A percentile compares a stretch with the other conserved stretches of the same genome.
Evolutionary conservation across 2,888 invertebrate species (phyloP).

Genomic region (Drosophila buzzatii): DNA sequence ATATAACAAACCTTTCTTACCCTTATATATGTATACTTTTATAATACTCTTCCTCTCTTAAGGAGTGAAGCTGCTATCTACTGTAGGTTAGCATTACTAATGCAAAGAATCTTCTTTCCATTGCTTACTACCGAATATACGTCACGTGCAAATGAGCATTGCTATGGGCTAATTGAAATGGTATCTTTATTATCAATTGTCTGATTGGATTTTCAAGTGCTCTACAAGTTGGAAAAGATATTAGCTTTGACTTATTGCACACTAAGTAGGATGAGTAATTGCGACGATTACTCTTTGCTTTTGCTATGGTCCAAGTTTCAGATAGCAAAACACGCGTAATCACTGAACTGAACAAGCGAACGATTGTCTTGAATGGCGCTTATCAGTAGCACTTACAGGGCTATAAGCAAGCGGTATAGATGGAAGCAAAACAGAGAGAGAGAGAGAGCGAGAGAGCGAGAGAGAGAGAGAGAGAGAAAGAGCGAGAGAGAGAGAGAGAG

Average conservation of each 20-base stretch:
- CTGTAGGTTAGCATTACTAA: background rate
- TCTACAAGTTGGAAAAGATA: constrained; percentile 19
- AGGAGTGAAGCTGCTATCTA: background rate
- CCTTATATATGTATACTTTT: too few relatives aligned
- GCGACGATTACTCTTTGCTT: constrained; percentile 8
- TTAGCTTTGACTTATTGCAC: constrained; percentile 14
- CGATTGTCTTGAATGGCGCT: constrained; percentile 36
- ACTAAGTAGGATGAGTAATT: constrained; percentile 51
- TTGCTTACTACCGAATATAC: constrained; percentile 19
- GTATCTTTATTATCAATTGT: constrained; percentile 45
- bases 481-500: too few relatives aligned
- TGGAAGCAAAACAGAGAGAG: too few relatives aligned
- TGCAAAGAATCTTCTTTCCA: background rate
- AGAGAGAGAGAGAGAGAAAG: too few relatives aligned
- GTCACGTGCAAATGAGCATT: constrained; percentile 30
- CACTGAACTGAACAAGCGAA: constrained; percentile 36
- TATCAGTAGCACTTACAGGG: constrained; percentile 23
- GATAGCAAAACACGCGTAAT: constrained; percentile 65
- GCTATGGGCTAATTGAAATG: constrained; percentile 41
- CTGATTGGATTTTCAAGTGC: constrained; percentile 60
- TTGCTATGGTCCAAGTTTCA: constrained; percentile 13
- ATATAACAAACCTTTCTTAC: background rate
- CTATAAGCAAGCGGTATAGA: background rate
- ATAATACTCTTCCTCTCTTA: background rate
- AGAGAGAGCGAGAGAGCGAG: too few relatives aligned